phyloP scores from a whole-genome alignment of 2,888 invertebrate species.

The Limenitis camilla region DNA sequence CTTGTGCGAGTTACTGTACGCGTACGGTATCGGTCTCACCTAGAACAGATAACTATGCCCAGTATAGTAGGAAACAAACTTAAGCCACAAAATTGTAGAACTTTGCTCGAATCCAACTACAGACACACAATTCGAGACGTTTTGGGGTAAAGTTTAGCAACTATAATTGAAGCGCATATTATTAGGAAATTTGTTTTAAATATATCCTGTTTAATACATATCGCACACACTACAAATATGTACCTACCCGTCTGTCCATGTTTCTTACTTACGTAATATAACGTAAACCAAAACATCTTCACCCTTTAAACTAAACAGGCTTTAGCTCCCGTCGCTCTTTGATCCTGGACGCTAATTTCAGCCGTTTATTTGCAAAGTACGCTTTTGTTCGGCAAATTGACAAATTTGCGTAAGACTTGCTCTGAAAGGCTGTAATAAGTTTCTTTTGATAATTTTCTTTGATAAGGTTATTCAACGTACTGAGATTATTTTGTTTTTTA shows the following conservation, averaged over 20 bases:
- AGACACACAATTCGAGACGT: too few relatives aligned
- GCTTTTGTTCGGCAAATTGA: constrained; percentile 30
- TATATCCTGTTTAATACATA: constrained; percentile 28
- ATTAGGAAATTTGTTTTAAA: too few relatives aligned
- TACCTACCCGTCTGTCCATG: constrained; percentile 35
- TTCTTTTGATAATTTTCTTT: constrained; percentile 14
- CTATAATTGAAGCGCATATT: too few relatives aligned
- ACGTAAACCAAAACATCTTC: constrained; percentile 22
- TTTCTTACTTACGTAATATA: constrained; percentile 38
- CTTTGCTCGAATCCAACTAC: too few relatives aligned
- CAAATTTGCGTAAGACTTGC: constrained; percentile 17
- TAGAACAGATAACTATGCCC: too few relatives aligned
- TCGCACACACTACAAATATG: too few relatives aligned
- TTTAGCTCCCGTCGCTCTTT: constrained; percentile 8
- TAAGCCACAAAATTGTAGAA: too few relatives aligned
- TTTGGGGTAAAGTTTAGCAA: background rate
- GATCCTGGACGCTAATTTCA: constrained; percentile 22
- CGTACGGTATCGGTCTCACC: too few relatives aligned
- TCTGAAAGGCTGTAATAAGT: constrained; percentile 10
- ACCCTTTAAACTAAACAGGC: background rate
- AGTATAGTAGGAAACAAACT: too few relatives aligned
- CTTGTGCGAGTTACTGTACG: too few relatives aligned
- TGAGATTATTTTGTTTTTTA: constrained; percentile 2
- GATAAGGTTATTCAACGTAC: constrained; percentile 7
- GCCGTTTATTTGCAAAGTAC: constrained; percentile 29